These are phyloP conservation scores for Paedocypris micromegethes DNA, from an alignment of 2,797 vertebrate genomes.

Conservation along the genomic window DNA sequence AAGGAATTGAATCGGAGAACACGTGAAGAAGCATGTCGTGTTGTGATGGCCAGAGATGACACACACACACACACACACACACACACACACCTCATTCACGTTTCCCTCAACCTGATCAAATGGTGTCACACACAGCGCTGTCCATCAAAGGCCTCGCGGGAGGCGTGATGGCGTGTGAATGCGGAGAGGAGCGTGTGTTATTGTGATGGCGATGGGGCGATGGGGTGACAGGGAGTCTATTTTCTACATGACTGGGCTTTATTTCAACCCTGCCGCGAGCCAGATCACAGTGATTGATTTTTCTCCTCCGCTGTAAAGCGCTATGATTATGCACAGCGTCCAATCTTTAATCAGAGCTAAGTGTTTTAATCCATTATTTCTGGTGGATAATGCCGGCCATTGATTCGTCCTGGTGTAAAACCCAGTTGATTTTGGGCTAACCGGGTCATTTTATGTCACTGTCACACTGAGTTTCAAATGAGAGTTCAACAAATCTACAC, in stretches of 20 bases:
- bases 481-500: too few species aligned
- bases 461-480: too few species aligned
- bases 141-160: slow-evolving; percentile 32
- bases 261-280: slow-evolving; percentile 69
- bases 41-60: slow-evolving; percentile 32
- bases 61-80: background rate
- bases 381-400: slow-evolving; percentile 33
- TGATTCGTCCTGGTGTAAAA: slow-evolving; percentile 44
- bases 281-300: slow-evolving; percentile 75
- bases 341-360: slow-evolving; percentile 53
- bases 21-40: slow-evolving; percentile 21
- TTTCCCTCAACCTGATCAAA: slow-evolving; percentile 30
- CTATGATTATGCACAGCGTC: slow-evolving; percentile 54
- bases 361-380: slow-evolving; percentile 51
- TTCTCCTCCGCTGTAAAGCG: slow-evolving; percentile 48
- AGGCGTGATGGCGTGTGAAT: slow-evolving; percentile 31
- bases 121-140: slow-evolving; percentile 24
- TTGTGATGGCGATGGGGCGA: slow-evolving; percentile 61
- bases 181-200: slow-evolving; percentile 54
- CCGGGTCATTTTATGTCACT: too few species aligned
- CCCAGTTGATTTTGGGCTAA: slow-evolving; percentile 31
- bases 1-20: slow-evolving; percentile 11
- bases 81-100: slow-evolving; percentile 23
- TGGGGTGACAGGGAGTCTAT: slow-evolving; percentile 72
- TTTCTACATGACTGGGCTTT: slow-evolving; percentile 83